Conservation (phyloP, 1,140 invertebrate genomes). For the Chymomyza costata region DNA sequence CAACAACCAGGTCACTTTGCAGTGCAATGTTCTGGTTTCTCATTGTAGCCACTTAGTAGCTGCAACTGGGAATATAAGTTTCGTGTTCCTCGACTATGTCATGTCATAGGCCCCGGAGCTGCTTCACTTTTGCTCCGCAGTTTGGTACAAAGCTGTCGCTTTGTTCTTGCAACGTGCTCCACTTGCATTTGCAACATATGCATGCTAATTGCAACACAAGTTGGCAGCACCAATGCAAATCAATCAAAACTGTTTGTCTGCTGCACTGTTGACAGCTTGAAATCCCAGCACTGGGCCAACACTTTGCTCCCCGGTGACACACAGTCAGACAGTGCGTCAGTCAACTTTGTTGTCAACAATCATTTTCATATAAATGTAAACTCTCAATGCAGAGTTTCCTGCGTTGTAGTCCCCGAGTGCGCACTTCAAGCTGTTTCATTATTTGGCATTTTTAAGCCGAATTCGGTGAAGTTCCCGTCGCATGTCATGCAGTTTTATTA, state of each 20-base stretch:
- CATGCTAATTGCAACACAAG: constrained; percentile 62
- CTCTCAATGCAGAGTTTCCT: too few relatives aligned
- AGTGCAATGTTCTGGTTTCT: too few relatives aligned
- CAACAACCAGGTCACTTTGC: too few relatives aligned
- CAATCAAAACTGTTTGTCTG: constrained; percentile 58
- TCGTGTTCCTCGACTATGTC: too few relatives aligned
- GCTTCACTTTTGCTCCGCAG: too few relatives aligned
- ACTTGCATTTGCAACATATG: constrained; percentile 61
- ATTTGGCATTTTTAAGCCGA: constrained; percentile 1
- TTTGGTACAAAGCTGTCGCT: constrained; percentile 37
- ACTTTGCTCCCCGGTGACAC: constrained; percentile 26
- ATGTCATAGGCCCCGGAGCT: too few relatives aligned
- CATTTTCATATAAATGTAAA: constrained; percentile 57
- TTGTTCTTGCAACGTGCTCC: constrained; percentile 62
- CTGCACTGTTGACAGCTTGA: background rate
- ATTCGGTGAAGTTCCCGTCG: constrained; percentile 15
- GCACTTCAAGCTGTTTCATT: constrained; percentile 23
- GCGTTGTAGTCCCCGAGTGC: constrained; percentile 12
- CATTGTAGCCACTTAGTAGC: too few relatives aligned
- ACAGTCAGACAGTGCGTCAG: background rate
- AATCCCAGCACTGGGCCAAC: constrained; percentile 31
- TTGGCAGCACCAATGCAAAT: constrained; percentile 64
- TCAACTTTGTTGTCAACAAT: constrained; percentile 25
- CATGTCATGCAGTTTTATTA: constrained; percentile 60
- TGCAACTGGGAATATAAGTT: too few relatives aligned